A percentile compares a stretch with the other conserved stretches of the same genome.
phyloP scores from a whole-genome alignment of 2,113 vertebrate genomes.

The Tenrec ecaudatus region DNA sequence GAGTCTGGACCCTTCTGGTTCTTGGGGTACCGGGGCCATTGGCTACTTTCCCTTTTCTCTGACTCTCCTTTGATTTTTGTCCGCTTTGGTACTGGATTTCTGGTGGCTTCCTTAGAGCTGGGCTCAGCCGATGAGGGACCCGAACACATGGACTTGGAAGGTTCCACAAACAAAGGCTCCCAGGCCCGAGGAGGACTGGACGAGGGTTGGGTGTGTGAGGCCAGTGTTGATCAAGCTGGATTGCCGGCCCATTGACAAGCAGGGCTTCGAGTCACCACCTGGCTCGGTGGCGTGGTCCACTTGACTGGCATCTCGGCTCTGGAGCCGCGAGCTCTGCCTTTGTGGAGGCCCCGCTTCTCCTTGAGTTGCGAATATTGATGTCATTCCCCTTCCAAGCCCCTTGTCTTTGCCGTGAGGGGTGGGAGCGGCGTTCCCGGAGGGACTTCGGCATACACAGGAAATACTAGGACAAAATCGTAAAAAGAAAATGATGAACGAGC shows the following conservation, averaged over 20 bases:
- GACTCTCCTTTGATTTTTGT: background rate
- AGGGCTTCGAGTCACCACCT: background rate
- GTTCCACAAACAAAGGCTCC: background rate
- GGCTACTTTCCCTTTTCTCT: background rate
- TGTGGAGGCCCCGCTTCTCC: background rate
- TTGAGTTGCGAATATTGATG: background rate
- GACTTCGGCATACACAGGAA: background rate
- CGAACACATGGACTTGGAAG: background rate
- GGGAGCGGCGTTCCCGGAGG: background rate
- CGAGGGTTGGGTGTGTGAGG: background rate
- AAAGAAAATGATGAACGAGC: background rate
- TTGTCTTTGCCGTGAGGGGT: background rate
- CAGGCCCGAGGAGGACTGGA: background rate
- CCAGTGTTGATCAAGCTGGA: background rate
- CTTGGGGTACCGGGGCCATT: background rate
- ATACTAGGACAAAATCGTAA: background rate
- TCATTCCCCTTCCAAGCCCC: background rate
- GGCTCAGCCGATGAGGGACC: background rate
- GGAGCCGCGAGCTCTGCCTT: background rate
- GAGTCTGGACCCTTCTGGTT: conserved; percentile 9
- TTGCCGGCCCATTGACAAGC: background rate
- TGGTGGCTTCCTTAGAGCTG: background rate
- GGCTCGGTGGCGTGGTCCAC: background rate
- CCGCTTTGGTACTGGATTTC: background rate
- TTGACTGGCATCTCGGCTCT: background rate